Percentiles rank a stretch among this genome's conserved stretches.
These are phyloP conservation scores for Ivindomyrus marchei DNA, from an alignment of 2,113 vertebrate genomes.

Conservation along the genomic window DNA sequence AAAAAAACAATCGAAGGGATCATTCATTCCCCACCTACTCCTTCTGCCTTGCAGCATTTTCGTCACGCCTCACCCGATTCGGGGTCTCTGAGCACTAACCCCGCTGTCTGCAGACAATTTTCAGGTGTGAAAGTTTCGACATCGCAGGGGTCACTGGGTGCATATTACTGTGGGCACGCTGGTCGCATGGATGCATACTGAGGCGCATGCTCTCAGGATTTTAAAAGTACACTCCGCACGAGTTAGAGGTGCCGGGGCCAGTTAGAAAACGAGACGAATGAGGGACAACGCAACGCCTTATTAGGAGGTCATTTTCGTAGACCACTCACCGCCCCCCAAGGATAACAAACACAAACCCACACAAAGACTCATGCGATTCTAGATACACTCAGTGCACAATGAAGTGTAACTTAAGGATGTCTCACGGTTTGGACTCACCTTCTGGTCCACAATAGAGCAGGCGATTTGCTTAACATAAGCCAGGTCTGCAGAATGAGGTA, in stretches of 20 bases:
- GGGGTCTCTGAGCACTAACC: neutral
- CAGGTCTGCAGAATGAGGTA: conserved; percentile 70
- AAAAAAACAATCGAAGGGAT: neutral
- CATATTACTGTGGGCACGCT: neutral
- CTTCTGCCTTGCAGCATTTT: neutral
- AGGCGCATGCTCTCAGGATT: neutral
- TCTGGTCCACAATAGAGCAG: conserved; percentile 85
- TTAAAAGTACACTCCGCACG: neutral
- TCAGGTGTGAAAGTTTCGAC: neutral
- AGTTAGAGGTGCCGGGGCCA: neutral
- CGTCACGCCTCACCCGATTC: neutral
- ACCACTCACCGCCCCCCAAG: neutral
- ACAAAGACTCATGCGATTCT: neutral
- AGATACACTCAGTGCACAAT: neutral
- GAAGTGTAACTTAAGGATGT: neutral
- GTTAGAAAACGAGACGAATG: neutral
- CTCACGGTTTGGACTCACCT: conserved; percentile 50
- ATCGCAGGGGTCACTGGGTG: neutral
- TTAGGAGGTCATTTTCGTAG: neutral
- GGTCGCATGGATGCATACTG: neutral
- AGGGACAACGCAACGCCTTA: neutral
- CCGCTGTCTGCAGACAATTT: neutral
- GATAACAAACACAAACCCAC: neutral
- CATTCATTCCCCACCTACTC: neutral
- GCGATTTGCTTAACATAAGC: conserved; percentile 81